These are phyloP conservation scores for Scaptomyza cyrtandrae DNA, from an alignment of 2,888 invertebrate genomes.

Conservation along the genomic window DNA sequence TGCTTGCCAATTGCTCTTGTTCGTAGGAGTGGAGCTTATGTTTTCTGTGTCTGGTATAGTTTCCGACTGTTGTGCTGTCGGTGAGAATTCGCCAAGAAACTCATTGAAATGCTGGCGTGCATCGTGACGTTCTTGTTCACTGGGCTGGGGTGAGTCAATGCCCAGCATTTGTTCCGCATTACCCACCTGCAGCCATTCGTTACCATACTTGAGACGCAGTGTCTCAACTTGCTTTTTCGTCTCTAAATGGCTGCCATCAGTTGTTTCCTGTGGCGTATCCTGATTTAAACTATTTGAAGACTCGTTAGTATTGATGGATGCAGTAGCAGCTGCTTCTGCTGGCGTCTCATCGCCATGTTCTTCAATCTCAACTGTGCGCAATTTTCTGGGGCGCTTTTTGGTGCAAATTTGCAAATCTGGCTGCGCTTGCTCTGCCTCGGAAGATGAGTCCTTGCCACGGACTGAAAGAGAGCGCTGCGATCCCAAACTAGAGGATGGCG, in stretches of 20 bases:
- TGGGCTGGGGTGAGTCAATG: slow-evolving; percentile 32
- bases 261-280: slow-evolving; percentile 46
- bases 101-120: slow-evolving; percentile 79
- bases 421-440: slow-evolving; percentile 44
- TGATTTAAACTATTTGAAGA: not conserved
- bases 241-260: slow-evolving; percentile 85
- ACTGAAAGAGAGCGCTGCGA: slow-evolving; percentile 70
- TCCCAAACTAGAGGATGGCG: slow-evolving; percentile 82
- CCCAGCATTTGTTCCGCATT: slow-evolving; percentile 86
- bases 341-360: slow-evolving; percentile 47
- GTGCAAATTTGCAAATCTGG: slow-evolving; percentile 11
- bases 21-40: slow-evolving; percentile 72
- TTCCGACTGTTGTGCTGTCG: slow-evolving; percentile 2
- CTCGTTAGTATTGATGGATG: not conserved
- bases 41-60: slow-evolving; percentile 11
- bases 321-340: not conserved
- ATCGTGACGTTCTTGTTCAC: slow-evolving; percentile 51
- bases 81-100: slow-evolving; percentile 70
- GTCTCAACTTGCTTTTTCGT: slow-evolving; percentile 87
- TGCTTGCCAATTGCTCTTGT: slow-evolving; percentile 34
- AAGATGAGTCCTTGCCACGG: slow-evolving; percentile 41
- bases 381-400: slow-evolving; percentile 83
- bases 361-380: slow-evolving; percentile 84
- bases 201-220: slow-evolving; percentile 86
- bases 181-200: slow-evolving; percentile 87